Evolutionary conservation across 2,888 invertebrate species (phyloP).

Genomic region (Reticulitermes lucifugus): DNA sequence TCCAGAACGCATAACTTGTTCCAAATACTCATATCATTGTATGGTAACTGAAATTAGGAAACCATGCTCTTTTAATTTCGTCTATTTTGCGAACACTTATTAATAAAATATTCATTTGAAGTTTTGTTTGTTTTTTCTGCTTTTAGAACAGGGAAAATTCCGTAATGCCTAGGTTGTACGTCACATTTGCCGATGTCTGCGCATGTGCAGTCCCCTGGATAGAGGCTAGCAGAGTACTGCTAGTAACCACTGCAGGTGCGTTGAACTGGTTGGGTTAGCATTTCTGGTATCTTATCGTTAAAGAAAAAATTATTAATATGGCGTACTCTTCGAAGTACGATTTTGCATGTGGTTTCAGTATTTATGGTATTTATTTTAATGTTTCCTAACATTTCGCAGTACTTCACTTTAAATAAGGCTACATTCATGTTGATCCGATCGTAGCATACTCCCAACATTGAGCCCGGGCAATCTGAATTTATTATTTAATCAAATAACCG

Average conservation of each 20-base stretch:
- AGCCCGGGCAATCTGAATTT: conserved; percentile 19
- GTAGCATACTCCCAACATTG: conserved; percentile 7
- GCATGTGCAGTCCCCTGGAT: conserved; percentile 50
- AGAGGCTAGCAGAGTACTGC: conserved; percentile 45
- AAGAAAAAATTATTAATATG: background rate
- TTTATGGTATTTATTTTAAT: background rate
- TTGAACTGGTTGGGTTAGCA: conserved; percentile 31
- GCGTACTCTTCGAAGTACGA: background rate
- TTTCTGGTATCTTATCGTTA: background rate
- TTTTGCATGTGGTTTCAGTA: background rate
- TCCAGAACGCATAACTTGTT: background rate
- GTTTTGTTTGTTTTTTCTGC: conserved; percentile 25
- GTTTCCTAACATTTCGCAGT: background rate
- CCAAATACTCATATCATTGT: background rate
- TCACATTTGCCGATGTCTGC: conserved; percentile 39
- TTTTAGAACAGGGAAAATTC: conserved; percentile 47
- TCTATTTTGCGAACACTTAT: background rate
- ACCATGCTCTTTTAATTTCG: background rate
- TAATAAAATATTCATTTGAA: background rate
- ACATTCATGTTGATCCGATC: background rate
- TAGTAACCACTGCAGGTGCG: conserved; percentile 42
- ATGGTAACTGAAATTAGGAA: background rate
- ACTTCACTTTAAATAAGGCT: background rate
- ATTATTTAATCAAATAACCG: too few relatives aligned
- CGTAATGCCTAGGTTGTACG: conserved; percentile 47